phyloP scores from a whole-genome alignment of 2,113 vertebrate species.

The Naja naja region DNA sequence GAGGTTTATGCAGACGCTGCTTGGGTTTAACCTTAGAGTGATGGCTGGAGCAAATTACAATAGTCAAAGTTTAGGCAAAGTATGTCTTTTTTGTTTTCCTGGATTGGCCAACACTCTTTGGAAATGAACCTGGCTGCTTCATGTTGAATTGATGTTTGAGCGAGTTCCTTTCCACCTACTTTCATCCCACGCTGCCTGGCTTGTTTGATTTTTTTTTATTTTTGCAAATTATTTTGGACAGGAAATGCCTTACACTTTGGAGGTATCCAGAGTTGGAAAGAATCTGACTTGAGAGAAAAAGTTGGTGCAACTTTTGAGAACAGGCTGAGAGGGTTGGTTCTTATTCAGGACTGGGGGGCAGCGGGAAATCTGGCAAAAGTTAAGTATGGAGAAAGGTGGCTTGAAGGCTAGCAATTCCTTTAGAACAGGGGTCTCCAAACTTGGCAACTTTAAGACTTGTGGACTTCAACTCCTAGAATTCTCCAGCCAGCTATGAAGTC shows the following conservation, averaged over 20 bases:
- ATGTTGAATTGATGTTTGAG: constrained; percentile 55
- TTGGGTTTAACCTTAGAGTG: constrained; percentile 17
- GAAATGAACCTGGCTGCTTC: constrained; percentile 41
- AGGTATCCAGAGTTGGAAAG: constrained; percentile 61
- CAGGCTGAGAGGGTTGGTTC: constrained; percentile 53
- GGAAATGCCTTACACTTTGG: constrained; percentile 70
- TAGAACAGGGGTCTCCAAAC: too few species aligned
- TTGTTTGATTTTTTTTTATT: constrained; percentile 49
- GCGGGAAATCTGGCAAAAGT: constrained; percentile 22
- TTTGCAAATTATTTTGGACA: constrained; percentile 66
- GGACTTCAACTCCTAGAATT: too few species aligned
- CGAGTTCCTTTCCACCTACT: constrained; percentile 65
- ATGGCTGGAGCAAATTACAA: constrained; percentile 29
- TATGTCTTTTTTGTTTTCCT: constrained; percentile 42
- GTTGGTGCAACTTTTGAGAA: constrained; percentile 54
- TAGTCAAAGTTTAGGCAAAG: constrained; percentile 32
- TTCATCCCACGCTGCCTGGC: constrained; percentile 63
- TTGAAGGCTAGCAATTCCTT: background rate
- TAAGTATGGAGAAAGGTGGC: background rate
- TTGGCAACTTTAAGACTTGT: too few species aligned
- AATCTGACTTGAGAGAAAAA: constrained; percentile 63
- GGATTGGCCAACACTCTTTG: constrained; percentile 56
- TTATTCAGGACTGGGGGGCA: constrained; percentile 32
- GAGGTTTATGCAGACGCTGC: background rate
- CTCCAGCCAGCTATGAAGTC: too few species aligned